phyloP scores from a whole-genome alignment of 2,888 invertebrate genomes.

The Scaptomyza reducta region DNA sequence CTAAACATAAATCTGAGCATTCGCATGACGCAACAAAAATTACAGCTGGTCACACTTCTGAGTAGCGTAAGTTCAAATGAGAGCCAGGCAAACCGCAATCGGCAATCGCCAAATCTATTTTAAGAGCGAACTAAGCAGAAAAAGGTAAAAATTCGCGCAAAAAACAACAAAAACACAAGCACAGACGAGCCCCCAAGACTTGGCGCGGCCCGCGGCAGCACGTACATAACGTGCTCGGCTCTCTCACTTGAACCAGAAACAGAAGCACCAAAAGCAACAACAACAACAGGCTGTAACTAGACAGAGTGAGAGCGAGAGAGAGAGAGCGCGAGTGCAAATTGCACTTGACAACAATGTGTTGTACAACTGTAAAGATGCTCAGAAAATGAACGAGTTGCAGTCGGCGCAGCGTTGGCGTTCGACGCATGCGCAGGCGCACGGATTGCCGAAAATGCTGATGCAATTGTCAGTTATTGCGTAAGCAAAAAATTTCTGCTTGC shows the following conservation, averaged over 20 bases:
- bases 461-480: constrained; percentile 69
- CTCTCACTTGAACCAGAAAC: constrained; percentile 3
- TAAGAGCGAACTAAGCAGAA: constrained; percentile 40
- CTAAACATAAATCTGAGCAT: constrained; percentile 2
- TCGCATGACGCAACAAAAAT: constrained; percentile 24
- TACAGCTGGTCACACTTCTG: constrained; percentile 17
- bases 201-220: constrained; percentile 20
- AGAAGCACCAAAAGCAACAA: constrained; percentile 6
- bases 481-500: constrained; percentile 44
- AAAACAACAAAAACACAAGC: constrained; percentile 13
- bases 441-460: constrained; percentile 66
- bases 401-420: neutral
- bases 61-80: constrained; percentile 13
- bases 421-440: constrained; percentile 55
- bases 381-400: constrained; percentile 19
- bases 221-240: constrained; percentile 31
- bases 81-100: constrained; percentile 8
- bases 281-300: neutral
- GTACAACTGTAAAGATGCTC: constrained; percentile 8
- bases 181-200: constrained; percentile 68
- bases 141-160: constrained; percentile 17
- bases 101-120: constrained; percentile 23
- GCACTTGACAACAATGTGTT: constrained; percentile 38
- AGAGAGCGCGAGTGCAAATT: neutral
- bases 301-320: neutral